Percentiles rank a stretch among this genome's conserved stretches.
Conservation (phyloP, 2,797 vertebrate genomes). For the Crocodylus rhombifer region DNA sequence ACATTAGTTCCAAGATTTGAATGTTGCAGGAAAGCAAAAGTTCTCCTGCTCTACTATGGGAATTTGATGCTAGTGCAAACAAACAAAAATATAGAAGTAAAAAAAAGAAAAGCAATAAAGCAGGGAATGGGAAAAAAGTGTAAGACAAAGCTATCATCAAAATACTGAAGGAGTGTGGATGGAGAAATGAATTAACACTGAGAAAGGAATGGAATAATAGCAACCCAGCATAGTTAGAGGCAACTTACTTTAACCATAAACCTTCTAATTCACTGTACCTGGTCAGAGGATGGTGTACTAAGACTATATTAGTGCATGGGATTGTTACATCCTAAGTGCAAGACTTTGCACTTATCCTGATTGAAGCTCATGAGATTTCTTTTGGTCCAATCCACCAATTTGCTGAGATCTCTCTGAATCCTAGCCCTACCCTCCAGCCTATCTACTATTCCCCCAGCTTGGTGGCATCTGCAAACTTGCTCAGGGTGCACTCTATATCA, state of each 20-base stretch:
- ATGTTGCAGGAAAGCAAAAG: not conserved
- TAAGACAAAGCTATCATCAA: not conserved
- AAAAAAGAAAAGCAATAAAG: not conserved
- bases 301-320: too few relatives aligned
- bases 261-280: not conserved
- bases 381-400: too few relatives aligned
- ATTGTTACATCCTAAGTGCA: too few relatives aligned
- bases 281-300: not conserved
- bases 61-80: not conserved
- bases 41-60: not conserved
- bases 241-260: not conserved
- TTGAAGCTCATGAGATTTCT: too few relatives aligned
- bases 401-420: too few relatives aligned
- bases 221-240: not conserved
- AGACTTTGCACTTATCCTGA: too few relatives aligned
- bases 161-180: not conserved
- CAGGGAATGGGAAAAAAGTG: not conserved
- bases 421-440: too few relatives aligned
- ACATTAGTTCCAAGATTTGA: not conserved
- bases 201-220: not conserved
- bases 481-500: too few relatives aligned
- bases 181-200: not conserved
- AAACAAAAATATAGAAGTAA: fast-evolving
- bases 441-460: too few relatives aligned
- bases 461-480: too few relatives aligned